Percentiles rank a stretch among this genome's conserved stretches.
Conservation (phyloP, 2,113 vertebrate species). For the Limnothrissa miodon region DNA sequence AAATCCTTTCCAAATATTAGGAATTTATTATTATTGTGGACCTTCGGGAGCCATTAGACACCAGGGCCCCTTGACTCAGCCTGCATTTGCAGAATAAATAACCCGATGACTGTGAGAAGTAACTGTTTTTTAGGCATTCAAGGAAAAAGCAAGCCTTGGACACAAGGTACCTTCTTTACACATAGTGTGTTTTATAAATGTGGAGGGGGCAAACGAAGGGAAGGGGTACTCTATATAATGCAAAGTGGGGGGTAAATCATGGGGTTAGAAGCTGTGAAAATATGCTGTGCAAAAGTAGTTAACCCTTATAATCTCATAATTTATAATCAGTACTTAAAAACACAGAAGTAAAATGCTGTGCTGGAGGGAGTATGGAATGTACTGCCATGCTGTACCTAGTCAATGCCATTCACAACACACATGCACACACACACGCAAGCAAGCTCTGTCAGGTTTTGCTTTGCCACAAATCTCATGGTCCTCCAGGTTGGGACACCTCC, state of each 20-base stretch:
- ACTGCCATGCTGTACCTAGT: background rate
- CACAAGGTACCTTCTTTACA: conserved; percentile 1
- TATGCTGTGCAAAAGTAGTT: background rate
- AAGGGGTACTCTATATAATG: background rate
- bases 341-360: background rate
- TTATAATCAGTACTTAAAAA: conserved; percentile 12
- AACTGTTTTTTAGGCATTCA: conserved; percentile 10
- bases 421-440: background rate
- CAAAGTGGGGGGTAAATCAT: background rate
- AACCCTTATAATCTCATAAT: background rate
- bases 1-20: conserved; percentile 39
- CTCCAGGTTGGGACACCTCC: background rate
- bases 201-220: background rate
- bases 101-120: conserved; percentile 17
- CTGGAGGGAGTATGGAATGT: background rate
- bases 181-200: background rate
- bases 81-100: conserved; percentile 17
- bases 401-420: background rate
- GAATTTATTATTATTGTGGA: conserved; percentile 27
- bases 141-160: background rate
- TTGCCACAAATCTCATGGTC: background rate
- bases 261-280: conserved; percentile 5
- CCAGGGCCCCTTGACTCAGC: background rate
- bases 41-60: conserved; percentile 17
- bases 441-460: background rate